phyloP scores from a whole-genome alignment of 1,140 invertebrate genomes.

The Aphis craccivora region DNA sequence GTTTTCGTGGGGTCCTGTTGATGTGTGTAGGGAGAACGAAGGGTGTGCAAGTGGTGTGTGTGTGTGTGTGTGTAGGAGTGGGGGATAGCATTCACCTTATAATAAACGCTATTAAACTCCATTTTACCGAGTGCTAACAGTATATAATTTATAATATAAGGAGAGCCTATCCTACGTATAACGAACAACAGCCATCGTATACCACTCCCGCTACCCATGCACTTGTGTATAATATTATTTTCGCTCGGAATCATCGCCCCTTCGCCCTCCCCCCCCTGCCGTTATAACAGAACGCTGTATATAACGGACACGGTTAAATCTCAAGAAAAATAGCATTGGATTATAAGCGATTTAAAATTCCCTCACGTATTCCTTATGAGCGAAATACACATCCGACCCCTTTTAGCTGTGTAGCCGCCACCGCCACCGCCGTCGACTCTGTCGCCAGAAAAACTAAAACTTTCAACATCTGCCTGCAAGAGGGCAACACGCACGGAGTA shows the following conservation, averaged over 20 bases:
- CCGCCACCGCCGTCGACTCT: background rate
- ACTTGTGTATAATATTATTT: constrained; percentile 16
- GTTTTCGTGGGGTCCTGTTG: background rate
- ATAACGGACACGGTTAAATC: constrained; percentile 40
- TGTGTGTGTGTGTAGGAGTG: background rate
- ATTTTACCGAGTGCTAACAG: constrained; percentile 24
- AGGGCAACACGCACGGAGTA: background rate
- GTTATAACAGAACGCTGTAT: background rate
- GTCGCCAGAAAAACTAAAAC: constrained; percentile 30
- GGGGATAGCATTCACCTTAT: background rate
- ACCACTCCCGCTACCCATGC: background rate
- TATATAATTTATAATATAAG: constrained; percentile 27
- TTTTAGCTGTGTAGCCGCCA: background rate
- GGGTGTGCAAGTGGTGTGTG: background rate
- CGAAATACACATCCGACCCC: constrained; percentile 14
- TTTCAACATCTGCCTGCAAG: constrained; percentile 23
- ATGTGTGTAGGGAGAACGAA: background rate
- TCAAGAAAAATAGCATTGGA: constrained; percentile 49
- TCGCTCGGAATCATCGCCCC: background rate
- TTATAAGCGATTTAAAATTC: constrained; percentile 53
- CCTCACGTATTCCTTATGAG: constrained; percentile 42
- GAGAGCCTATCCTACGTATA: background rate
- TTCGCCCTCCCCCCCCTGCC: background rate
- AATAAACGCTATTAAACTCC: constrained; percentile 40
- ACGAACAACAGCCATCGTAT: background rate